Base-by-base conservation (phyloP, 2,888 invertebrate species). In the Diabrotica balteata region DNA sequence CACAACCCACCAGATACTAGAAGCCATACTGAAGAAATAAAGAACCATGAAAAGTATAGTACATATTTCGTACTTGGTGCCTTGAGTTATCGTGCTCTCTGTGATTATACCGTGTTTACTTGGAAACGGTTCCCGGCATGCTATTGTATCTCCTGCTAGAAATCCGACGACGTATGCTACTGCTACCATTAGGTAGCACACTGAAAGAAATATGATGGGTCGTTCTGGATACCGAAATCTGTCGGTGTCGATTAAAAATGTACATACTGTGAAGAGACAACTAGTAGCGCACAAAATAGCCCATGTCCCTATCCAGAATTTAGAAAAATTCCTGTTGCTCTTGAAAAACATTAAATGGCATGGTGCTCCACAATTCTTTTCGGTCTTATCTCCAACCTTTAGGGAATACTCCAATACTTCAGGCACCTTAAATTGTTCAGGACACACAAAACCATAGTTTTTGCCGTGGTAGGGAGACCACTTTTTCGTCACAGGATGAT, bases 1-100 rank as follows among this genome's bases (percentile, higher is more conserved):
- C 77, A 97, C 91, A 62, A 97, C 96, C 97, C 97, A 98, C 97
- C 98, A 97, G 80, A 97, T 95, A 81, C 94, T 95, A 55, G 95
- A 95, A 43, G 97, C 96, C 95, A 97, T 97, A 81, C 94, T 93
- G 84, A 97, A 97, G 86, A 97, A 97, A 85, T 96, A 96, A 55
- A 97, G 89, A 79, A 96, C 89, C 96, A 98, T 97, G 85, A 98
- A 98, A 66, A 97, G 88, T 72, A 98, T 93, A 49, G 97, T 97
- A 84, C 97, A 98, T 79, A 89, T 86, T 83, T 92, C 91, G 83
- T 91, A 90, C 80, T 91, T 92, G 69, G 92, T 92, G 78, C 94
- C 97, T 85, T 97, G 96, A 22, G 95, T 93, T 78, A 95, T 93
- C 54, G 93, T 91, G 74, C 93, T 91, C 75, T 92, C 90, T 86